These are phyloP conservation scores for Drosophila tropicalis DNA, from an alignment of 1,140 invertebrate species.

Conservation along the genomic window DNA sequence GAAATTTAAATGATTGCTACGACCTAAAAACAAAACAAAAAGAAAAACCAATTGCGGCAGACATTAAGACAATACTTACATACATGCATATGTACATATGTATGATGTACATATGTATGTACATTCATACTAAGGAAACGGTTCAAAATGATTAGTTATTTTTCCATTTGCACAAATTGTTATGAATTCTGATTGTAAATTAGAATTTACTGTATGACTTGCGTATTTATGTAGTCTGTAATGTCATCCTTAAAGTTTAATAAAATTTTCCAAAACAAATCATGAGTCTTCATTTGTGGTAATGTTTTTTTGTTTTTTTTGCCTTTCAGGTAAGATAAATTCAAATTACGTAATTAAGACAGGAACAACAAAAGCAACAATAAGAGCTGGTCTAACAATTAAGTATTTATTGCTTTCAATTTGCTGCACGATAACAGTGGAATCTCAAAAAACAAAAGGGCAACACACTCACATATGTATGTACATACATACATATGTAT, in stretches of 20 bases:
- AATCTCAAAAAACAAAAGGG: constrained; percentile 34
- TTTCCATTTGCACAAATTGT: no score
- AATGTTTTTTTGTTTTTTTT: neutral
- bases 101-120: neutral
- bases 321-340: constrained; percentile 49
- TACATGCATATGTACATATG: constrained; percentile 9
- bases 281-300: no score
- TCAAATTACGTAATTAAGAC: constrained; percentile 72
- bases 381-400: constrained; percentile 55
- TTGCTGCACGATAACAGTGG: constrained; percentile 66
- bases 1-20: neutral
- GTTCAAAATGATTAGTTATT: no score
- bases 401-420: constrained; percentile 78
- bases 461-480: constrained; percentile 13
- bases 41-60: neutral
- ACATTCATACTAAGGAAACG: no score
- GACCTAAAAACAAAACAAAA: neutral
- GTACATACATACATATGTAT: neutral
- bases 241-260: no score
- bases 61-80: neutral
- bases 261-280: no score
- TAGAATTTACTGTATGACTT: no score
- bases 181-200: no score
- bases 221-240: neutral
- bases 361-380: constrained; percentile 13